Evolutionary conservation across 2,113 vertebrate genomes (phyloP), one percentile per base, ranked within the genome.

Genomic region (Vimba vimba): DNA sequence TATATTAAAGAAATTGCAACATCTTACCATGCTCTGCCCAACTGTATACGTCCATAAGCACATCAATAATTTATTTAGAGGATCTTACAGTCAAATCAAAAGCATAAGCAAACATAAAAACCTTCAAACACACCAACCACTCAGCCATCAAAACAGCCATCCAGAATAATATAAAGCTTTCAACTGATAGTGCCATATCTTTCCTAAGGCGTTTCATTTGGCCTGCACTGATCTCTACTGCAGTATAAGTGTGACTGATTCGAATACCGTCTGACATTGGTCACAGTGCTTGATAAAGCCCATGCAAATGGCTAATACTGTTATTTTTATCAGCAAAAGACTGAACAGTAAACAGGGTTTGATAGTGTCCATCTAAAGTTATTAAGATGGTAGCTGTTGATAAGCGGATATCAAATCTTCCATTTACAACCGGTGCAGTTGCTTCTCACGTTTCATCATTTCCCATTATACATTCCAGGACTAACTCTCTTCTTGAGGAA

Each of bases 211-310:
- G 33, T 64, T 64, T 80, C 25, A 25, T 80, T 43, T 10, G 57
- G 12, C 78, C 78, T 43, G 62, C 6, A 66, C n/a, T 50, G 17
- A 69, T 13, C 60, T 30, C n/a, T 66, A 25, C 39, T 52, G 68
- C 19, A 3, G 23, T 4, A 19, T 5, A 50, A 73, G 57, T 8
- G 12, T 33, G 9, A 23, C 68, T 74, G 68, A 36, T 76, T 60
- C 21, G 77, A 45, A 71, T 86, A 74, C 60, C 21, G 3, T 52
- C 75, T 85, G 75, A 79, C 75, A 68, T n/a, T 77, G 45, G 74
- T 66, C 80, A 69, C 43, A 4, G 39, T 36, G 27, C 45, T 47
- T 82, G 45, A 81, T 33, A 27, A 78, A 74, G 23, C 30, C 71
- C 27, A 75, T 45, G 33, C 27, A 23, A 4, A 79, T 0, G 9